Percentiles rank a stretch among this genome's conserved stretches.
These are phyloP conservation scores for Ceratosolen fusciceps DNA, from an alignment of 1,140 invertebrate genomes.

Conservation along the genomic window DNA sequence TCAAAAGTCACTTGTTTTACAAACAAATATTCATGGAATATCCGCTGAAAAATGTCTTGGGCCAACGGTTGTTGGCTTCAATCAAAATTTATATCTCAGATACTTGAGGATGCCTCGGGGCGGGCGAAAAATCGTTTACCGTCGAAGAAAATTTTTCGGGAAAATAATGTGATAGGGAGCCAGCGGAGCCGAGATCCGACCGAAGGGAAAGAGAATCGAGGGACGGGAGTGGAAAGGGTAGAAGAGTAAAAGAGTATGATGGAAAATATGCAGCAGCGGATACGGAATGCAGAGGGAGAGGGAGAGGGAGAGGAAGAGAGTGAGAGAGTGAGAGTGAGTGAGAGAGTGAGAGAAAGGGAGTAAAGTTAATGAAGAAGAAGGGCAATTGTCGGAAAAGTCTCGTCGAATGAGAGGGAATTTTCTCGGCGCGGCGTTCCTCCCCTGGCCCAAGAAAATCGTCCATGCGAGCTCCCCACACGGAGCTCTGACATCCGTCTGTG, in stretches of 20 bases:
- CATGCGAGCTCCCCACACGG: background rate
- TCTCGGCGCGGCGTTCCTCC: slow-evolving; percentile 6
- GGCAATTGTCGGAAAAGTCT: slow-evolving; percentile 39
- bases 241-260: background rate
- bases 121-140: too few relatives aligned
- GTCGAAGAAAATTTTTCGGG: background rate
- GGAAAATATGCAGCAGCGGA: slow-evolving; percentile 1
- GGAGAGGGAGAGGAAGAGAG: background rate
- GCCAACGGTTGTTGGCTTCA: too few relatives aligned
- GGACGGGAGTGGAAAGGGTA: too few relatives aligned
- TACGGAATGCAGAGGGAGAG: background rate
- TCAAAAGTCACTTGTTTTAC: too few relatives aligned
- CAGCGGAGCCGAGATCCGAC: background rate
- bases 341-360: background rate
- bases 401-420: slow-evolving; percentile 30
- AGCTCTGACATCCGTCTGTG: background rate
- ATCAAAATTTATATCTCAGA: too few relatives aligned
- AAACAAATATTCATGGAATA: too few relatives aligned
- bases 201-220: background rate
- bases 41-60: too few relatives aligned
- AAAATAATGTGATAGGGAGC: background rate
- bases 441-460: slow-evolving; percentile 29
- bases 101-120: too few relatives aligned
- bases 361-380: slow-evolving; percentile 43
- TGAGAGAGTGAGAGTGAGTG: background rate